A percentile compares a stretch with the other conserved stretches of the same genome.
These are phyloP conservation scores for Podargus strigoides DNA, from an alignment of 2,797 vertebrate genomes.

Conservation along the genomic window DNA sequence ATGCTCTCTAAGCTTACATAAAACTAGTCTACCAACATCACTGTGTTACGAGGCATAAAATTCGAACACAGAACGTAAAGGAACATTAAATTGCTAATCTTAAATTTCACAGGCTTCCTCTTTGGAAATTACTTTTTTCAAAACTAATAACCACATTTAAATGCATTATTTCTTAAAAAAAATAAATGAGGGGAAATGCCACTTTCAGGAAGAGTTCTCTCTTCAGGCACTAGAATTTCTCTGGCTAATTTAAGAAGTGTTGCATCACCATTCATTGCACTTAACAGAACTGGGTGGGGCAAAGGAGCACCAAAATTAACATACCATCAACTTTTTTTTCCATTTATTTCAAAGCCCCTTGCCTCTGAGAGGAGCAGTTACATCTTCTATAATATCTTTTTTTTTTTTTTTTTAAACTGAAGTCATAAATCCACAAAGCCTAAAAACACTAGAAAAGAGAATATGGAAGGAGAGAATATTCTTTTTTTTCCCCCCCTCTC, in stretches of 20 bases:
- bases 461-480: background rate
- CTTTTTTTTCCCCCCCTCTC: rapidly evolving
- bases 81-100: background rate
- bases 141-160: background rate
- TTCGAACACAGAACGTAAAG: background rate
- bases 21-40: background rate
- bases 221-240: background rate
- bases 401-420: background rate
- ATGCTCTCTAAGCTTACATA: background rate
- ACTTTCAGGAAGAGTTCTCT: background rate
- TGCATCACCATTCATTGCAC: rapidly evolving
- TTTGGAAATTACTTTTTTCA: background rate
- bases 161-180: background rate
- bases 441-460: background rate
- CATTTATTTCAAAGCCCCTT: background rate
- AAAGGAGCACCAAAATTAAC: background rate
- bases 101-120: background rate
- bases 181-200: rapidly evolving
- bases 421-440: background rate
- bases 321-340: background rate
- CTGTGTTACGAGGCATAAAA: background rate
- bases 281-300: background rate
- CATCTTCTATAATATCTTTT: background rate
- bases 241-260: background rate
- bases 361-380: background rate